Percentiles rank a stretch among this genome's conserved stretches.
These are phyloP conservation scores for Xanthorhoe designata DNA, from an alignment of 2,888 invertebrate genomes.

Conservation along the genomic window DNA sequence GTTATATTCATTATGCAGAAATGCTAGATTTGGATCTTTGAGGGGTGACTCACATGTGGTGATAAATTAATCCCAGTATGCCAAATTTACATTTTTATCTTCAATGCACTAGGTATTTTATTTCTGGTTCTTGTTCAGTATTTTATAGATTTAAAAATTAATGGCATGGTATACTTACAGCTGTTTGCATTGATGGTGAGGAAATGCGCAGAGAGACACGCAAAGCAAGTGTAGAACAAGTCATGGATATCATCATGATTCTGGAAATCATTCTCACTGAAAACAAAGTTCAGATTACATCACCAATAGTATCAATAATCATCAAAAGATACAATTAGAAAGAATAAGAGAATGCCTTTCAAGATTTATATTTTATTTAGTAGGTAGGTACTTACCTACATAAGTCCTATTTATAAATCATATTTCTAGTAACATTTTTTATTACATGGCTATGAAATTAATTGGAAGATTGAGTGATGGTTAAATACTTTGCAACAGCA, in stretches of 20 bases:
- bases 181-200: slow-evolving; percentile 90
- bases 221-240: slow-evolving; percentile 95
- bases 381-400: too few species aligned
- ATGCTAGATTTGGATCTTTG: too few species aligned
- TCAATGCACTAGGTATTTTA: neutral
- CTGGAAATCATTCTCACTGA: slow-evolving; percentile 94
- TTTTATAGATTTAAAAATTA: neutral
- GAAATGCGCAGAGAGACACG: slow-evolving; percentile 94
- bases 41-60: too few species aligned
- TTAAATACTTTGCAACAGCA: too few species aligned
- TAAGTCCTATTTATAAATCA: neutral
- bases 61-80: too few species aligned
- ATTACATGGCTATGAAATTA: too few species aligned
- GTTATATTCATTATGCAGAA: too few species aligned
- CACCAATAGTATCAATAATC: neutral
- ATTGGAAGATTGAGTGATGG: too few species aligned
- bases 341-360: too few species aligned
- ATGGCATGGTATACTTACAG: slow-evolving; percentile 86
- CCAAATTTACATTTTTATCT: too few species aligned
- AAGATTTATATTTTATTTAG: neutral
- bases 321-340: neutral
- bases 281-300: slow-evolving; percentile 24
- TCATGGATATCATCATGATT: slow-evolving; percentile 93
- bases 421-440: too few species aligned
- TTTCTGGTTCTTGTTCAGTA: too few species aligned